A percentile compares a stretch with the other conserved stretches of the same genome.
Conservation (phyloP, 1,140 invertebrate species). For the Dufourea novaeangliae region DNA sequence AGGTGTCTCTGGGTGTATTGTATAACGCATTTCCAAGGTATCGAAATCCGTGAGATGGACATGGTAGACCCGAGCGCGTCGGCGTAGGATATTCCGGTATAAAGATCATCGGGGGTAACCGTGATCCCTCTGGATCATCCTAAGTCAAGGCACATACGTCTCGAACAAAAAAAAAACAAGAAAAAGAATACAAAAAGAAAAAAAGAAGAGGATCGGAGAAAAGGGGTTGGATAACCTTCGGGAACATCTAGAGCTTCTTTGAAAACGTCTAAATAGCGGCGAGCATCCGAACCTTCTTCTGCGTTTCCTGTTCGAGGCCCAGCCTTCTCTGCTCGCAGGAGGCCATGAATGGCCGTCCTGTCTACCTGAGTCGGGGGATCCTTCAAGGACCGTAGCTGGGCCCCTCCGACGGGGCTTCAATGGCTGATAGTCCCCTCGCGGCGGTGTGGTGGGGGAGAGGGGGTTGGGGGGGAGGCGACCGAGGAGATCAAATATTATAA, state of each 20-base stretch:
- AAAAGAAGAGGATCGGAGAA: neutral
- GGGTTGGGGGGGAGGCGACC: too few relatives aligned
- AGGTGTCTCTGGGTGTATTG: neutral
- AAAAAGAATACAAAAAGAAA: conserved; percentile 6
- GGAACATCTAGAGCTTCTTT: conserved; percentile 18
- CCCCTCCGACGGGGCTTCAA: conserved; percentile 12
- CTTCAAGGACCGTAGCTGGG: conserved; percentile 40
- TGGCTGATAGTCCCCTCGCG: conserved; percentile 32
- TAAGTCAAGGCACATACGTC: conserved; percentile 11
- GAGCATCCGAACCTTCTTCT: conserved; percentile 4
- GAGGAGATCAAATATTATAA: conserved; percentile 61
- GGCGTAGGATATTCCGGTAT: neutral
- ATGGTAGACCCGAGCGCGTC: neutral
- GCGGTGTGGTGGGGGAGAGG: too few relatives aligned
- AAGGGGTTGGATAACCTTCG: conserved; percentile 24
- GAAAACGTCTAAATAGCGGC: conserved; percentile 47
- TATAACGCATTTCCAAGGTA: conserved; percentile 29
- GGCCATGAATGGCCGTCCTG: conserved; percentile 54
- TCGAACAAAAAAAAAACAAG: neutral
- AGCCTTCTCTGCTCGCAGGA: conserved; percentile 1
- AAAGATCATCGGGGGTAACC: conserved; percentile 10
- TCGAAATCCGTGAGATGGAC: conserved; percentile 24
- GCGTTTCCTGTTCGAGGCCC: conserved; percentile 36
- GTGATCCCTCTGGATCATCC: conserved; percentile 19
- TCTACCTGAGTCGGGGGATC: conserved; percentile 39